Conservation (phyloP, 2,113 vertebrate species). For the Trinectes maculatus region DNA sequence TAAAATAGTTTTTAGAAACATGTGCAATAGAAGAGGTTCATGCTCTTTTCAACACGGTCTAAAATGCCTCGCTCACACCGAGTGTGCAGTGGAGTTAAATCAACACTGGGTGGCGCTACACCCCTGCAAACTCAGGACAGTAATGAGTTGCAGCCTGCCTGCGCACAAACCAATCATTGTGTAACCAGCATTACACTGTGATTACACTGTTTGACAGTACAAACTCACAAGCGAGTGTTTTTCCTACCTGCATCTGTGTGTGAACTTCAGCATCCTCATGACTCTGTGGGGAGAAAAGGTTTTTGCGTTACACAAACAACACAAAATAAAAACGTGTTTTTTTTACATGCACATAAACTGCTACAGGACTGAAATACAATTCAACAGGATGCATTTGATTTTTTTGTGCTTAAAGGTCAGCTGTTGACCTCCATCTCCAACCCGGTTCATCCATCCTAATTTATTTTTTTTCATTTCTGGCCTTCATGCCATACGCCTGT, state of each 20-base stretch:
- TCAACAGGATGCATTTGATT: not conserved
- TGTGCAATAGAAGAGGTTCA: too few relatives aligned
- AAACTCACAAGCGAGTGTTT: not conserved
- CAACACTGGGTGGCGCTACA: conserved; percentile 30
- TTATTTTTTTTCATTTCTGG: too few relatives aligned
- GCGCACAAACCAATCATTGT: too few relatives aligned
- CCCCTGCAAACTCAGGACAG: not conserved
- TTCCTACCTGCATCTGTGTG: conserved; percentile 35
- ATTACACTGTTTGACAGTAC: not conserved
- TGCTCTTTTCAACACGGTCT: too few relatives aligned
- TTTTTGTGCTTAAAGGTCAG: too few relatives aligned
- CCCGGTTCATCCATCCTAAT: too few relatives aligned
- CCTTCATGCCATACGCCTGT: too few relatives aligned
- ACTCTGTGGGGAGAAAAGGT: not conserved
- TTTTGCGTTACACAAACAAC: not conserved
- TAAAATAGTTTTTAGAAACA: too few relatives aligned
- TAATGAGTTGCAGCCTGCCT: too few relatives aligned
- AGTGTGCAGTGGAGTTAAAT: not conserved
- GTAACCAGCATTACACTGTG: not conserved
- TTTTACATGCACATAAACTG: too few relatives aligned
- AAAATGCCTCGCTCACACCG: not conserved
- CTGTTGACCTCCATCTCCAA: too few relatives aligned
- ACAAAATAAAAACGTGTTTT: not conserved
- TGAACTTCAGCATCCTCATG: not conserved
- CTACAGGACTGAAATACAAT: not conserved